Conservation (phyloP, 2,797 vertebrate species). For the Mus caroli region DNA sequence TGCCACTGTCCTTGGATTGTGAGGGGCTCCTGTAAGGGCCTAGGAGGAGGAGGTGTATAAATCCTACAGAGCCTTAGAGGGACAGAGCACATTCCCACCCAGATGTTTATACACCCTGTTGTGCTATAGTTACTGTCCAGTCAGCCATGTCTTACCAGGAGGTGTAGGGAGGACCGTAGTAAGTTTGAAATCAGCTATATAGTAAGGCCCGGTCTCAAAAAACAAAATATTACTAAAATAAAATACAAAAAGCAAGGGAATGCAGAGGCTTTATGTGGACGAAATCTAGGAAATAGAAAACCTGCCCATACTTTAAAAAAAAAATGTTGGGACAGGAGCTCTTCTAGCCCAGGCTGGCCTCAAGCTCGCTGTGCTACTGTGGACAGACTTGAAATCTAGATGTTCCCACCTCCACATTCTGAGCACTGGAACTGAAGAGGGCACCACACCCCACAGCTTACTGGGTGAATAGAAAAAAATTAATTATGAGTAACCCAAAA, state of each 20-base stretch:
- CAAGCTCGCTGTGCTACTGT: neutral
- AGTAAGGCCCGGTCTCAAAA: neutral
- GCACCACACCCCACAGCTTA: neutral
- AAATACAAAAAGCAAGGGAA: neutral
- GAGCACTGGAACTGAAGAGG: neutral
- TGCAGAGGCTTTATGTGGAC: neutral
- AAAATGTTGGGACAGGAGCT: neutral
- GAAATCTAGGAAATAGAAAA: constrained; percentile 58
- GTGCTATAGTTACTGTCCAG: constrained; percentile 12
- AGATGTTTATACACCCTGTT: constrained; percentile 14
- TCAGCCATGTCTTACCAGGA: neutral
- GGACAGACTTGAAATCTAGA: neutral
- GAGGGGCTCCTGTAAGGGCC: neutral
- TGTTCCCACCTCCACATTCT: neutral
- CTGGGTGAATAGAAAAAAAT: constrained; percentile 22
- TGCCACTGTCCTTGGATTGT: neutral
- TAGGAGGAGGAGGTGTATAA: neutral
- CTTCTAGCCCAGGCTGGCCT: neutral
- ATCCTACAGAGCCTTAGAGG: neutral
- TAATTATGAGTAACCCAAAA: constrained; percentile 53
- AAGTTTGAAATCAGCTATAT: neutral
- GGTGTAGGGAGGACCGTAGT: neutral
- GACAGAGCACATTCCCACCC: neutral
- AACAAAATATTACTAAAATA: neutral
- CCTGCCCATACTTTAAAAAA: neutral